Evolutionary conservation across 2,888 invertebrate genomes (phyloP).

Genomic region (Amblyjoppa proteus): DNA sequence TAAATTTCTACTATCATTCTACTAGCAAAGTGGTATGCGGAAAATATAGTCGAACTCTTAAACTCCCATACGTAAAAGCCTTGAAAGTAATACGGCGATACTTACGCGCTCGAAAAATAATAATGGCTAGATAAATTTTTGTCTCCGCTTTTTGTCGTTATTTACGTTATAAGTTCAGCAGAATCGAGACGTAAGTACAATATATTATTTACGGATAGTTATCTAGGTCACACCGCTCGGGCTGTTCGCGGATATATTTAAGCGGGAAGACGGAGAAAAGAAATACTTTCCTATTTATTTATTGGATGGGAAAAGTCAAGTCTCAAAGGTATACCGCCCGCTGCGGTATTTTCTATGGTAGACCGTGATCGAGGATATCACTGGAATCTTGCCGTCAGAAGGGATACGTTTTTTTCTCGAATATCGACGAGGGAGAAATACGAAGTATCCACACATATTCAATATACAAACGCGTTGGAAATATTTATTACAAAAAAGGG

Average conservation of each 20-base stretch:
- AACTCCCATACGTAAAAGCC: background rate
- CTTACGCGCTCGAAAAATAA: background rate
- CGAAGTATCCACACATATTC: background rate
- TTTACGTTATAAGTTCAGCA: background rate
- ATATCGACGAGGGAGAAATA: background rate
- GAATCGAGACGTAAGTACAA: background rate
- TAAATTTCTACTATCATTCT: too few species aligned
- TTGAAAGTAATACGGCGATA: background rate
- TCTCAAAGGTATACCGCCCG: conserved; percentile 5
- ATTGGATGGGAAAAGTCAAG: conserved; percentile 11
- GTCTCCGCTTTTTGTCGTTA: background rate
- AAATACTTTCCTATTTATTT: conserved; percentile 4
- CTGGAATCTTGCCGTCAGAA: background rate
- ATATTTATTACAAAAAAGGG: background rate
- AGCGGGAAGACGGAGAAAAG: background rate
- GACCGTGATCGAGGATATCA: background rate
- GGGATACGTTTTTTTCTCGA: background rate
- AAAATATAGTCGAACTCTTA: too few species aligned
- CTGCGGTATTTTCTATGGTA: background rate
- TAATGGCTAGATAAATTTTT: background rate
- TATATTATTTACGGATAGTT: background rate
- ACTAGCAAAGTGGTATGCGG: too few species aligned
- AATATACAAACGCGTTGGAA: background rate
- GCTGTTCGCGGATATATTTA: background rate
- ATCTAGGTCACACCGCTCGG: background rate